Base-by-base conservation (phyloP, 2,113 vertebrate genomes). In the Tetraodon nigroviridis region DNA sequence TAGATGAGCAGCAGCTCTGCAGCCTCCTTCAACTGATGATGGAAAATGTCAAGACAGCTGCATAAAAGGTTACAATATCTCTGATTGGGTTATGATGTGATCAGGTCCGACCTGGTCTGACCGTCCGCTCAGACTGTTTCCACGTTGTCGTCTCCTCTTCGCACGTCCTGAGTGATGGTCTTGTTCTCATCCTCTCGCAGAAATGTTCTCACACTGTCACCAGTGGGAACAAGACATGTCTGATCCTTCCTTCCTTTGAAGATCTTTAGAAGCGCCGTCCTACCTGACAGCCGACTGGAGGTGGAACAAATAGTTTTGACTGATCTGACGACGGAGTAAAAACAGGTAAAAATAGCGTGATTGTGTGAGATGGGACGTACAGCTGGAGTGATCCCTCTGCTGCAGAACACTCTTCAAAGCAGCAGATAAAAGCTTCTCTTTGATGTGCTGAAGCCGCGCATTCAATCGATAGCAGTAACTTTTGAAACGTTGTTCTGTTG, bases 381-480 rank as follows among this genome's bases (percentile, higher is more conserved):
- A 37, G 40, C 60, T 71, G 48, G 77, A 75, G 71, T 70, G 57
- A 57, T 58, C 18, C 79, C 73, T 72, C 65, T 63, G 75, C 71
- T 24, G 52, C 59, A 53, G 54, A 45, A 78, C 67, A 53, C 4
- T 5, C 58, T 24, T 53, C 42, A 49, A 56, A 56, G 47, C 45
- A 32, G 29, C 21, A 65, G 72, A 62, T 70, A 67, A 75, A 82
- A 78, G 62, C 72, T 78, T 68, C 69, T 54, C n/a, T 54, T 51
- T 41, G 63, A 63, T 69, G 54, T 60, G 52, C 32, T 18, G 52
- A 66, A 76, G 61, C 69, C 72, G 63, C 55, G 64, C 61, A 55
- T 77, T 83, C 65, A 75, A 67, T 85, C 55, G 37, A 79, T 82
- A 76, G 22, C 51, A 76, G 61, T 56, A 73, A 82, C 75, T 84